Percentiles rank a stretch among this genome's conserved stretches.
Evolutionary conservation across 2,888 invertebrate genomes (phyloP).

Genomic region (Leptinotarsa tumamoca): DNA sequence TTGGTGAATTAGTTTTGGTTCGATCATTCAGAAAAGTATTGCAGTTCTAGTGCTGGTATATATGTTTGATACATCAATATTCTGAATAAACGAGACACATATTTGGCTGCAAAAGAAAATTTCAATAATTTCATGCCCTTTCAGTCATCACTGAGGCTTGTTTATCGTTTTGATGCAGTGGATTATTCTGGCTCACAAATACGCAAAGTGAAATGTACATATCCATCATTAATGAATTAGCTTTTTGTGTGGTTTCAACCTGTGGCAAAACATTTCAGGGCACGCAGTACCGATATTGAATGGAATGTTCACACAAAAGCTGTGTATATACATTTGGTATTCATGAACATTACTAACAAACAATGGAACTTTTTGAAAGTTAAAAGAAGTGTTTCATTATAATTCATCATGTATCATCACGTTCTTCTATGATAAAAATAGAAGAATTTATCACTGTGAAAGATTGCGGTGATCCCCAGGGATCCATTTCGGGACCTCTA

Average conservation of each 20-base stretch:
- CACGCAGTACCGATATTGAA: not conserved
- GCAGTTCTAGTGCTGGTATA: no score
- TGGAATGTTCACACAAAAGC: not conserved
- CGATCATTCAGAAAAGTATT: no score
- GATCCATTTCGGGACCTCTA: no score
- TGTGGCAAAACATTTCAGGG: not conserved
- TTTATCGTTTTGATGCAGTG: not conserved
- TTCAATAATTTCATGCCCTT: not conserved
- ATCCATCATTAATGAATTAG: not conserved
- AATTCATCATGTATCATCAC: no score
- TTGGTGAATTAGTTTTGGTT: no score
- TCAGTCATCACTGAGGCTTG: not conserved
- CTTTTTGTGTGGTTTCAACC: not conserved
- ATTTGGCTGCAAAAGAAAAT: not conserved
- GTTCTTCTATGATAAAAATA: no score
- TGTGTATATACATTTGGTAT: not conserved
- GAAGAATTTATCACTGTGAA: no score
- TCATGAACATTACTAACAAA: not conserved
- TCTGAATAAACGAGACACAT: no score
- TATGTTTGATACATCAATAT: no score
- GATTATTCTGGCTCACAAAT: constrained; percentile 7
- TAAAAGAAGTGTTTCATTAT: no score
- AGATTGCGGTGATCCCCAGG: no score
- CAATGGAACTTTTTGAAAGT: no score
- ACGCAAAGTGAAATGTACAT: not conserved